These are phyloP conservation scores for Stegostoma tigrinum DNA, from an alignment of 2,113 vertebrate species.

Conservation along the genomic window DNA sequence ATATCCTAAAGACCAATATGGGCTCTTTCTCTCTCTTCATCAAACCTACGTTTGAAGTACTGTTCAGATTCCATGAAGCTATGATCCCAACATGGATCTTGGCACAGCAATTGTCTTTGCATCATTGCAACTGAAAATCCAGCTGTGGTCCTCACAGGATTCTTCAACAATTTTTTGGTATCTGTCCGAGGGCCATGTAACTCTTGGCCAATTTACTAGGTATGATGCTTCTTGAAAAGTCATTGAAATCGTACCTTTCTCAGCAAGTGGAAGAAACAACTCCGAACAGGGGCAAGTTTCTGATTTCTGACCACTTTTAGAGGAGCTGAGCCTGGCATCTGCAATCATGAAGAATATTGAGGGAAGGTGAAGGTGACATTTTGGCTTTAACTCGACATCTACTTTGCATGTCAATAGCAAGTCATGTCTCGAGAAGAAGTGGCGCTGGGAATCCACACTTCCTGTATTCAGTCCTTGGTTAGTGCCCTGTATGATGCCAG, in stretches of 20 bases:
- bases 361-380: too few relatives aligned
- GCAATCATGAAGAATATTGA: neutral
- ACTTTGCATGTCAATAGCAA: neutral
- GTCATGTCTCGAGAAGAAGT: too few relatives aligned
- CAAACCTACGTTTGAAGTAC: neutral
- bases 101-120: too few relatives aligned
- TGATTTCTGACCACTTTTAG: neutral
- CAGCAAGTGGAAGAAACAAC: too few relatives aligned
- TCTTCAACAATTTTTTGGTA: neutral
- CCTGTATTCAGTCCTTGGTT: neutral
- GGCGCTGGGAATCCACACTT: neutral
- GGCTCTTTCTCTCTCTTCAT: neutral
- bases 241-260: too few relatives aligned
- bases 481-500: neutral
- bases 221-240: neutral
- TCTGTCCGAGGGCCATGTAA: neutral
- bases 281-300: too few relatives aligned
- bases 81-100: neutral
- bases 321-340: neutral
- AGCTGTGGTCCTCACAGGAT: neutral
- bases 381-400: neutral
- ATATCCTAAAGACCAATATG: neutral
- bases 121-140: too few relatives aligned
- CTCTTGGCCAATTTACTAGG: neutral
- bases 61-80: neutral